Evolutionary conservation across 1,140 invertebrate genomes (phyloP), one percentile per base, ranked within the genome.

Genomic region (Tenebrio molitor): DNA sequence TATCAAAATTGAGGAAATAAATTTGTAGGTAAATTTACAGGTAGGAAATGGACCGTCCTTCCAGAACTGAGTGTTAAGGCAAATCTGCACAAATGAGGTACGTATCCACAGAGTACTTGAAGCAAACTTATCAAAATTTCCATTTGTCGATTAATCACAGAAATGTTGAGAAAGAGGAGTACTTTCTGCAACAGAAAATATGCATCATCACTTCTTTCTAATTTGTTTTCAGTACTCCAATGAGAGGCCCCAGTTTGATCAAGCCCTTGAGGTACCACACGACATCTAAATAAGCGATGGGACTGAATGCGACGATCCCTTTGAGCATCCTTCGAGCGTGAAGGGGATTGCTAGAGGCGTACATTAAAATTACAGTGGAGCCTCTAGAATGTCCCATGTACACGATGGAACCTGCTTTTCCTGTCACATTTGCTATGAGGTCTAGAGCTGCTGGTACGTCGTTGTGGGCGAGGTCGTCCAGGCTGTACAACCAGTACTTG

Each of bases 291-390:
- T 50, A 50, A 17, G 10, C 44, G 3, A 21, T 10, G 10, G 44
- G 44, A 23, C 16, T 19, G n/a, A 50, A 21, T 8, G 44, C 44
- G 12, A 50, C 10, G 2, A 50, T 21, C 5, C 44, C 44, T 21
- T 21, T 17, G 0, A 50, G 15, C 7, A 50, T 10, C 23, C 87
- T 87, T 10, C 23, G 2, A 46, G 88, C 86, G 73, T 87, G 86
- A 64, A 87, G 80, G 0, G 87, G 85, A 23, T 81, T 78, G 14
- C 77, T 78, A 15, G 85, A 84, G 21, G 84, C 74, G 76, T 85
- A 81, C 0, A 84, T 85, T 53, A 83, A 86, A 71, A 86, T 84
- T 63, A 83, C 81, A 1, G 85, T 84, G 0, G 88, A 90, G n/a
- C 90, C 91, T n/a, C n/a, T n/a, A n/a, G n/a, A n/a, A n/a, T n/a